phyloP scores from a whole-genome alignment of 64 coral and sea anemone species.

The Astreopora myriophthalma region DNA sequence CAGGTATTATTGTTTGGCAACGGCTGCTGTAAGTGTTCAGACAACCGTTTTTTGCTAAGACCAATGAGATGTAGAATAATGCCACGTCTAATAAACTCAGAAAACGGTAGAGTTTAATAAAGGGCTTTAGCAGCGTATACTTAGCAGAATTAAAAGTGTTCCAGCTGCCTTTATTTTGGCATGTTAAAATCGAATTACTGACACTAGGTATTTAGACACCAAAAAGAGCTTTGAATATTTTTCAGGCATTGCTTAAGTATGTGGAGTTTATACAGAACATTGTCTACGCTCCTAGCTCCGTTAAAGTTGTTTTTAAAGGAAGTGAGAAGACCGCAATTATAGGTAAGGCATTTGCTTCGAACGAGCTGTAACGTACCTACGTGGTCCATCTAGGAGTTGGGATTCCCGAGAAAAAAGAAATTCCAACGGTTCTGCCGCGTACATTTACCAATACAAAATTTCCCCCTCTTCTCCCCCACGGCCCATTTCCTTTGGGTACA shows the following conservation, averaged over 20 bases:
- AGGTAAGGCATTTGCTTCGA: conserved; percentile 37
- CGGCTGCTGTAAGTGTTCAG: conserved; percentile 81
- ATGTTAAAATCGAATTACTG: too few species aligned
- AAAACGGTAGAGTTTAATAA: too few species aligned
- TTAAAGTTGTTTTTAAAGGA: conserved; percentile 97
- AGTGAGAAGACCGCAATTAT: conserved; percentile 98
- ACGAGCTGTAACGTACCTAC: too few species aligned
- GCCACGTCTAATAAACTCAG: too few species aligned
- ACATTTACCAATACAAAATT: too few species aligned
- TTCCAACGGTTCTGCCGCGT: too few species aligned
- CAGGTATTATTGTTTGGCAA: conserved; percentile 97
- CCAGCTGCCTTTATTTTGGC: too few species aligned
- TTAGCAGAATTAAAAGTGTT: too few species aligned
- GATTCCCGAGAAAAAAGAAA: background rate
- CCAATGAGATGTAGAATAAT: background rate
- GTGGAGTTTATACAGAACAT: conserved; percentile 98
- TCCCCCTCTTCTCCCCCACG: too few species aligned
- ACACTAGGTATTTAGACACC: too few species aligned
- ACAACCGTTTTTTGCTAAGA: background rate
- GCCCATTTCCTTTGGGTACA: too few species aligned
- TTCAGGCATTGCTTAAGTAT: conserved; percentile 94
- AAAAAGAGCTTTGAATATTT: background rate
- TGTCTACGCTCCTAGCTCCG: conserved; percentile 91
- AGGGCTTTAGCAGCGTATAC: too few species aligned
- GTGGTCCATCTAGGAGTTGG: background rate